Base-by-base conservation (phyloP, 1,140 invertebrate species). In the Drosophila bifasciata region DNA sequence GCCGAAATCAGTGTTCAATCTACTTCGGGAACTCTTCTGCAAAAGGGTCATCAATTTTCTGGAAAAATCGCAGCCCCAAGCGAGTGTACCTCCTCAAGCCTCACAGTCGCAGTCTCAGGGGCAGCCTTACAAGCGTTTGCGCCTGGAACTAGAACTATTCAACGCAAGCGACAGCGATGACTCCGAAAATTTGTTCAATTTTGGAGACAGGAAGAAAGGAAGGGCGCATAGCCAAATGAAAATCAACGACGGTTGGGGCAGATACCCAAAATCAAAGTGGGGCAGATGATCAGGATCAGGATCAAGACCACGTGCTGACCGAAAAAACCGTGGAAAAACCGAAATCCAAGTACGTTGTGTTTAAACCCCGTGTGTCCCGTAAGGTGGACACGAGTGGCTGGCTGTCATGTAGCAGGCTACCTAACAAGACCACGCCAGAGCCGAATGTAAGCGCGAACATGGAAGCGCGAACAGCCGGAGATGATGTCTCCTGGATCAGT, bases 361-460 rank as follows among this genome's bases (percentile, higher is more conserved):
- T 45, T 5, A 69, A 77, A 44, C 72, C 75, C 5, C 83, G 19
- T 21, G 45, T 57, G 5, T 59, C 79, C 1, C 45, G 51, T 8
- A 79, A 75, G 62, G 49, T 91, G 19, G 61, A 81, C 17, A 32
- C 64, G 1, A 74, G 72, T 39, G 81, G 66, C 21, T 90, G 89
- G 89, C 43, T 90, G 19, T 80, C 81, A 1, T 70, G 81, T 62
- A 83, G 77, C 81, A 66, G 81, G 62, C 72, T 85, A 48, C 63
- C 69, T 19, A 44, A 45, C 13, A 51, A 77, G 11, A 41, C 61
- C 11, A 81, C 80, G 45, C 7, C 59, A 0, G 70, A 84, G 9
- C 3, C 52, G 7, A 56, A 78, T 62, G 6, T 11, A 28, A 46
- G 49, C 23, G 0, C 23, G 1, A 11, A 36, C 5, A 13, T 21